Evolutionary conservation across 2,797 vertebrate genomes (phyloP).

Genomic region (Anisognathus igniventris): DNA sequence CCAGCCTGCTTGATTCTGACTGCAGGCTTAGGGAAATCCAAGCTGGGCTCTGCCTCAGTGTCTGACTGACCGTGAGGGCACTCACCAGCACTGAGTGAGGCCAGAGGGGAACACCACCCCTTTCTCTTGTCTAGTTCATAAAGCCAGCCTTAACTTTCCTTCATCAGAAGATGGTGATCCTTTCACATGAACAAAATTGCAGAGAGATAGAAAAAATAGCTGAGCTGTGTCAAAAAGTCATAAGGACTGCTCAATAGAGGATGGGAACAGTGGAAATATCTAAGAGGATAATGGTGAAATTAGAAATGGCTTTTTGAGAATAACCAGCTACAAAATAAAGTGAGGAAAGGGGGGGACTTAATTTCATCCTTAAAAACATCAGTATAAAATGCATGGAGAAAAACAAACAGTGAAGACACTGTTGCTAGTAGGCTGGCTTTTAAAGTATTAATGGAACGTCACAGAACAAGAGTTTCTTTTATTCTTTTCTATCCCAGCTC

Average conservation of each 20-base stretch:
- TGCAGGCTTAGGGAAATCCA: not conserved
- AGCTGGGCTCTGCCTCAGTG: not conserved
- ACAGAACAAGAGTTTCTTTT: constrained; percentile 75
- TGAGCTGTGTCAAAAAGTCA: not conserved
- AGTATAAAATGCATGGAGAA: not conserved
- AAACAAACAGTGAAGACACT: constrained; percentile 58
- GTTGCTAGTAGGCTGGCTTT: constrained; percentile 66
- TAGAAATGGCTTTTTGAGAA: constrained; percentile 47
- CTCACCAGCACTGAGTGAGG: not conserved
- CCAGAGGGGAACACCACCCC: not conserved
- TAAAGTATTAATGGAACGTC: constrained; percentile 65
- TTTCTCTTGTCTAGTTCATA: not conserved
- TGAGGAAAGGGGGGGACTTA: not conserved
- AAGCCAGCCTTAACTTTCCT: not conserved
- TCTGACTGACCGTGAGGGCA: fast-evolving
- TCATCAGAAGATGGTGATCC: not conserved
- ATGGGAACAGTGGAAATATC: constrained; percentile 29
- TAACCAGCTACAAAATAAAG: constrained; percentile 37
- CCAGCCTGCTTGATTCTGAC: not conserved
- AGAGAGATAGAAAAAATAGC: not conserved
- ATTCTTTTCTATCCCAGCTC: constrained; percentile 61
- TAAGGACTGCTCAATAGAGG: constrained; percentile 42
- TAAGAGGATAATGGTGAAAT: constrained; percentile 33
- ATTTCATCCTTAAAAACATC: constrained; percentile 51
- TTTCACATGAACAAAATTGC: not conserved